Evolutionary conservation across 2,797 vertebrate genomes (phyloP).

Genomic region (Fratercula arctica): DNA sequence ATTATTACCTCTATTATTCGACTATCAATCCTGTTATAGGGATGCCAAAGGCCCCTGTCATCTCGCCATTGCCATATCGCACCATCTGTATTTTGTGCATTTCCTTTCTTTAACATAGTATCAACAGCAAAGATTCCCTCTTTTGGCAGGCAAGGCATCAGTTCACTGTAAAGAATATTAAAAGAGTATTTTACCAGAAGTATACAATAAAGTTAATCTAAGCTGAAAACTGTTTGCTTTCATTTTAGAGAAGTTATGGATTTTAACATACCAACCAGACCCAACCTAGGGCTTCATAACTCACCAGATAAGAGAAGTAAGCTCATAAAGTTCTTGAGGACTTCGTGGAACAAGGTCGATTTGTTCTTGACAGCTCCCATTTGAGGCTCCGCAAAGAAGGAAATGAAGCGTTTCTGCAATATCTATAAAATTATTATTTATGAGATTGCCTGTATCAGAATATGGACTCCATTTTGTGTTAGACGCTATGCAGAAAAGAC

Average conservation of each 20-base stretch:
- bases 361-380: constrained; percentile 98
- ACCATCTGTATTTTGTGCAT: constrained; percentile 95
- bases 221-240: background rate
- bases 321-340: constrained; percentile 97
- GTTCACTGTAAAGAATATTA: constrained; percentile 83
- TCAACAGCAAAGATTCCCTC: constrained; percentile 99
- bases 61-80: constrained; percentile 99
- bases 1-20: constrained; percentile 96
- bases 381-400: constrained; percentile 95
- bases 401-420: constrained; percentile 99
- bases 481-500: background rate
- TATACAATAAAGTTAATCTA: background rate
- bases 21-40: constrained; percentile 98
- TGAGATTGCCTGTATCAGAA: background rate
- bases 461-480: background rate
- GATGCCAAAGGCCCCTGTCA: constrained; percentile 97
- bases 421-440: constrained; percentile 78
- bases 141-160: constrained; percentile 98
- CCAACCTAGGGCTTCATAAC: background rate
- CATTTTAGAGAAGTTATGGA: background rate
- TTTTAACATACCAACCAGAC: background rate
- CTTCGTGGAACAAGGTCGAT: constrained; percentile 98
- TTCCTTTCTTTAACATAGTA: constrained; percentile 98
- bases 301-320: constrained; percentile 99
- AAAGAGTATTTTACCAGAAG: constrained; percentile 37